phyloP scores from a whole-genome alignment of 2,888 invertebrate species.

The Gonocerus acuteangulatus region DNA sequence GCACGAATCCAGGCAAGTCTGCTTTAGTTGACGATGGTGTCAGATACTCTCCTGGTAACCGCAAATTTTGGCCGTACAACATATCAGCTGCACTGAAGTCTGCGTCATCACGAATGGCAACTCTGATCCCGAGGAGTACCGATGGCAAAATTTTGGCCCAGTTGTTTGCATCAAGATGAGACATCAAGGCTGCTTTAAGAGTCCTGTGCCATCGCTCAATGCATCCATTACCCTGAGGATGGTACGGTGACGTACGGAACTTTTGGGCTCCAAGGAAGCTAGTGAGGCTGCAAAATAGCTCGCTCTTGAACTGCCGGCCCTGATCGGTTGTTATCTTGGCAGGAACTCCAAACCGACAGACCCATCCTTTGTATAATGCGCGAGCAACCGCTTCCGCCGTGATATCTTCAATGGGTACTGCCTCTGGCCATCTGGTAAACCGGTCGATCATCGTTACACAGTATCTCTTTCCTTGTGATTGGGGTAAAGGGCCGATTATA shows the following conservation, averaged over 20 bases:
- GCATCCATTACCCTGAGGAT: not conserved
- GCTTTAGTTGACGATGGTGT: no score
- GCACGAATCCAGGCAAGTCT: no score
- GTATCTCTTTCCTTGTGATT: not conserved
- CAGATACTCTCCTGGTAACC: no score
- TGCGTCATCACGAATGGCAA: not conserved
- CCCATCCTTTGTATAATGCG: not conserved
- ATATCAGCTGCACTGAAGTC: not conserved
- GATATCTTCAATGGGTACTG: not conserved
- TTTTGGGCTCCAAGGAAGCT: not conserved
- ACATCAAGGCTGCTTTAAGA: no score
- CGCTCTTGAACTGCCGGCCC: no score
- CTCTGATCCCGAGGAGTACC: not conserved
- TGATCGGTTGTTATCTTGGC: not conserved
- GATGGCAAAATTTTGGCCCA: not conserved
- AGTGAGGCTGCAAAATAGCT: not conserved
- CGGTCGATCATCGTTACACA: not conserved
- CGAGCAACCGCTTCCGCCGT: not conserved
- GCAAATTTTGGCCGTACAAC: no score
- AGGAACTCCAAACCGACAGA: not conserved
- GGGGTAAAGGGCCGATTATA: not conserved
- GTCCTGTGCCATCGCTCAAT: not conserved
- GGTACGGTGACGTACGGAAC: not conserved
- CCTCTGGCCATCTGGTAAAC: not conserved
- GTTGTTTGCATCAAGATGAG: not conserved